Conservation (phyloP, 2,113 vertebrate genomes). For the Potamarius usumacintae region DNA sequence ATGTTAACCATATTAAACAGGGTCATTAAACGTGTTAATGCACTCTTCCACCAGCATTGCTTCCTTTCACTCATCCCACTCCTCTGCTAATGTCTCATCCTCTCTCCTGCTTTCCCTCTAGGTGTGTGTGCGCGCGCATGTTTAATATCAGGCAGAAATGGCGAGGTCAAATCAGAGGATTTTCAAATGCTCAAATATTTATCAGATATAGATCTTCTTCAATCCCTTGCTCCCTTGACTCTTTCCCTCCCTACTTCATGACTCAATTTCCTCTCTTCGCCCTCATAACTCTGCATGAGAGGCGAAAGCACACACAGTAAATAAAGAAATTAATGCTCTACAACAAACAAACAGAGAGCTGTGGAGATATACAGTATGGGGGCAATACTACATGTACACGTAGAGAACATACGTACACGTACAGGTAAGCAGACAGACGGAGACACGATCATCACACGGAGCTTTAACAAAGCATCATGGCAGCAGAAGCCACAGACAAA, state of each 20-base stretch:
- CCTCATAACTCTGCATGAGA: slow-evolving; percentile 24
- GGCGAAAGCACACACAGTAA: slow-evolving; percentile 20
- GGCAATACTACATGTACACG: not conserved
- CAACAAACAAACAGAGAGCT: slow-evolving; percentile 17
- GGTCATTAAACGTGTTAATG: slow-evolving; percentile 42
- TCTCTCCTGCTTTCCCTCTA: slow-evolving; percentile 21
- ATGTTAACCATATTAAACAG: slow-evolving; percentile 33
- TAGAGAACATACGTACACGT: not conserved
- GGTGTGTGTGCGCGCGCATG: slow-evolving; percentile 3
- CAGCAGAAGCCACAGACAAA: not conserved
- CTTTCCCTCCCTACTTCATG: slow-evolving; percentile 49
- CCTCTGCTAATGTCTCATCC: slow-evolving; percentile 40
- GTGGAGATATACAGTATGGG: not conserved
- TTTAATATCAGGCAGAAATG: slow-evolving; percentile 53
- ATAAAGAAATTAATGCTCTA: slow-evolving; percentile 30
- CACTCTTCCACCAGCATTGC: slow-evolving; percentile 22
- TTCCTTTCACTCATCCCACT: slow-evolving; percentile 34
- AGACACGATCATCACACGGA: not conserved
- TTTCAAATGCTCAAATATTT: slow-evolving; percentile 73
- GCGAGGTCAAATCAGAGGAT: slow-evolving; percentile 65
- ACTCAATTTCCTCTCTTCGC: not conserved
- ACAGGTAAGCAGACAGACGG: slow-evolving; percentile 9
- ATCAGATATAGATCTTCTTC: slow-evolving; percentile 70
- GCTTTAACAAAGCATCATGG: not conserved
- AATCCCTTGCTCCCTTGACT: slow-evolving; percentile 60